These are phyloP conservation scores for Campoletis raptor DNA, from an alignment of 2,888 invertebrate species.

Conservation along the genomic window DNA sequence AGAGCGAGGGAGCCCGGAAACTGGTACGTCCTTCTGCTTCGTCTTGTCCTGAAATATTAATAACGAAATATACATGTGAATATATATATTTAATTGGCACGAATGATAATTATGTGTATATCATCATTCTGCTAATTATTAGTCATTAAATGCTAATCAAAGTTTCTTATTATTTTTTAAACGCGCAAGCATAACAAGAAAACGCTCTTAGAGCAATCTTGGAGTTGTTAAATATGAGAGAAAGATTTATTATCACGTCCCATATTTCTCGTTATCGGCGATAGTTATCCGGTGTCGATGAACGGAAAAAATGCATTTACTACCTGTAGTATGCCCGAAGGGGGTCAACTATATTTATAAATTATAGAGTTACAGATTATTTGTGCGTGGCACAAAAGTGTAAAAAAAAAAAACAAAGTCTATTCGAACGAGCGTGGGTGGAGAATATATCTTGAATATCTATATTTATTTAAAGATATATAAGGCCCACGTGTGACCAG, in stretches of 20 bases:
- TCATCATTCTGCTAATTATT: neutral
- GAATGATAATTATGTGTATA: neutral
- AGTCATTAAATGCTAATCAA: neutral
- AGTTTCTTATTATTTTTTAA: conserved; percentile 9
- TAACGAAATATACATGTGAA: neutral
- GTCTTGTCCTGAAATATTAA: neutral
- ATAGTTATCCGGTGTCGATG: conserved; percentile 13
- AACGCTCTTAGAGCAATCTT: neutral
- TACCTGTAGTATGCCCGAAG: conserved; percentile 32
- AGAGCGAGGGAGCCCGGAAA: conserved; percentile 52
- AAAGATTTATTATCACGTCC: conserved; percentile 26
- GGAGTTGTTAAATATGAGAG: neutral
- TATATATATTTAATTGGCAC: neutral
- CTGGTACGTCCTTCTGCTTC: conserved; percentile 44
- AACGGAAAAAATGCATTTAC: conserved; percentile 25
- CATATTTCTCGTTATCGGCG: conserved; percentile 15
- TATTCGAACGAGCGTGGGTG: conserved; percentile 75
- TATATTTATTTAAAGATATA: neutral
- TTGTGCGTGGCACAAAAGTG: conserved; percentile 65
- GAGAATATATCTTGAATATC: conserved; percentile 24
- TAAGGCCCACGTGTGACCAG: conserved; percentile 59
- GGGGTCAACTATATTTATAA: conserved; percentile 33
- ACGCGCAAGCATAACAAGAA: neutral
- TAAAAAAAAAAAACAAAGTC: conserved; percentile 8
- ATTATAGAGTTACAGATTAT: conserved; percentile 33